Base-by-base conservation (phyloP, 2,888 invertebrate species). In the Erpobdella octoculata region DNA sequence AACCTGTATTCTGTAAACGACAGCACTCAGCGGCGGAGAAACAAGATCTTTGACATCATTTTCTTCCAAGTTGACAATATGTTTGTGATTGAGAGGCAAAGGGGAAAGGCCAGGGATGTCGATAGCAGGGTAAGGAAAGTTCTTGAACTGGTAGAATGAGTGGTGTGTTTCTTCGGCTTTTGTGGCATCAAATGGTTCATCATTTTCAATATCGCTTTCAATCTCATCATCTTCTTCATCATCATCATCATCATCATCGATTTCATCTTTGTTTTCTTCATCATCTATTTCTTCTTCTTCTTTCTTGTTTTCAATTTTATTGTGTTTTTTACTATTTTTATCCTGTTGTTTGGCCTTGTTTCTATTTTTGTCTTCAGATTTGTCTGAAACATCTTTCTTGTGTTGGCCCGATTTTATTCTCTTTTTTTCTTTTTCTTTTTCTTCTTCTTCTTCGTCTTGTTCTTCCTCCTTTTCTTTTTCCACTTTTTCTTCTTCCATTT, bases 21-120 rank as follows among this genome's bases (percentile, higher is more conserved):
- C 91, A 72, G 90, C 91, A 71, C 93, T 93, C 84, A 93, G 95
- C 71, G 91, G 88, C 5, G 97, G 96, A 74, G 82, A 82, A n/a
- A 85, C 78, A n/a, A 81, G 78, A 9, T 78, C 78, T 3, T 70
- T 69, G 0, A 76, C 75, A 28, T 78, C 77, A 0, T 76, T 74
- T 31, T 75, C 72, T 58, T 79, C 76, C 46, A 72, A 73, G 71
- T 80, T 79, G 12, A 77, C 78, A 62, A 80, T 77, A 70, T 78
- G 76, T 18, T 72, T 74, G 64, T 76, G 76, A 69, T 79, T 78
- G 6, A 80, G 73, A 0, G 74, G 75, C 18, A 76, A 70, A 1
- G 78, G 79, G 4, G 79, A 78, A 71, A 74, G 72, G 12, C 79
- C 75, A 9, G 59, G 37, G 28, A 31, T 67, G 41, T 74, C 72